These are phyloP conservation scores for Helleia helle DNA, from an alignment of 2,888 invertebrate genomes.

Conservation along the genomic window DNA sequence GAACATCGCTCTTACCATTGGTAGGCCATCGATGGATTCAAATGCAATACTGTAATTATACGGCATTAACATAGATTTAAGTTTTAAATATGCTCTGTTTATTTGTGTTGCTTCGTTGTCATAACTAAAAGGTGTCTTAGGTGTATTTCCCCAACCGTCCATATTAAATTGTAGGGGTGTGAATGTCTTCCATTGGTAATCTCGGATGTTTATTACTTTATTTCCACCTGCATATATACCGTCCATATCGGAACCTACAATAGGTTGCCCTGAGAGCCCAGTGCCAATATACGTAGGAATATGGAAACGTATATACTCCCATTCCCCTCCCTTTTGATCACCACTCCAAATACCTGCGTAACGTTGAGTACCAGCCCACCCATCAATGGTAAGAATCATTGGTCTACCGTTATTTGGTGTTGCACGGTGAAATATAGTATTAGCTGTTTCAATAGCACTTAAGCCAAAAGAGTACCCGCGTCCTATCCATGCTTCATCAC, in stretches of 20 bases:
- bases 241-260: conserved; percentile 62
- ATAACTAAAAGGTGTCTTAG: conserved; percentile 54
- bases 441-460: conserved; percentile 50
- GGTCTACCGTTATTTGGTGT: conserved; percentile 35
- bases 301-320: conserved; percentile 65
- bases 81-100: conserved; percentile 58
- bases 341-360: conserved; percentile 60
- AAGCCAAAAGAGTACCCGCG: conserved; percentile 56
- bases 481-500: conserved; percentile 65
- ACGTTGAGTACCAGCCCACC: conserved; percentile 64
- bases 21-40: conserved; percentile 44
- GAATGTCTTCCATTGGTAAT: conserved; percentile 64
- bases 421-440: conserved; percentile 37
- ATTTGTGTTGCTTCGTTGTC: conserved; percentile 44
- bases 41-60: conserved; percentile 56
- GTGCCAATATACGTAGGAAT: conserved; percentile 61
- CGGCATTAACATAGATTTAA: conserved; percentile 57
- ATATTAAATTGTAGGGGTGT: conserved; percentile 62
- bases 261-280: conserved; percentile 55
- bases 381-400: conserved; percentile 59
- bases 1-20: conserved; percentile 62
- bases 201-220: conserved; percentile 48
- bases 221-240: conserved; percentile 52
- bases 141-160: conserved; percentile 59
- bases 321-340: conserved; percentile 57